phyloP scores from a whole-genome alignment of 2,797 vertebrate species.

The Sebastes melanostomus region DNA sequence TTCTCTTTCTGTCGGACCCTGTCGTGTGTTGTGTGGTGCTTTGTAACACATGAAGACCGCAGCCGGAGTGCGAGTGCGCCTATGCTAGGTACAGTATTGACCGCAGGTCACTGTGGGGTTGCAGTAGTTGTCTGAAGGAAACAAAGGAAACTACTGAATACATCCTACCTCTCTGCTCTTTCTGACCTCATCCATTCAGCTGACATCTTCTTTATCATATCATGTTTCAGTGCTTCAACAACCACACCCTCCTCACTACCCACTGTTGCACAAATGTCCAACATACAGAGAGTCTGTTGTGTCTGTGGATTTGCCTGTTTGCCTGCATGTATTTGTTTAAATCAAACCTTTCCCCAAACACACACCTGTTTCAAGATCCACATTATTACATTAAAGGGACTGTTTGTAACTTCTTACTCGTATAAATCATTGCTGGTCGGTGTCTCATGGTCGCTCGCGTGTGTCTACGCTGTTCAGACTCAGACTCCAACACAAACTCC shows the following conservation, averaged over 20 bases:
- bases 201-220: conserved; percentile 13
- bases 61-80: conserved; percentile 95
- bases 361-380: conserved; percentile 32
- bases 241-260: conserved; percentile 25
- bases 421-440: no score
- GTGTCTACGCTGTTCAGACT: no score
- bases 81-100: conserved; percentile 92
- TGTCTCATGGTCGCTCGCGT: no score
- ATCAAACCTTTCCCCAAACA: neutral
- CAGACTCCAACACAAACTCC: no score
- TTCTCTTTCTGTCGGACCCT: conserved; percentile 83
- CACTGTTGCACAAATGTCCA: conserved; percentile 28
- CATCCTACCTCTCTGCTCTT: conserved; percentile 15
- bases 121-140: conserved; percentile 59
- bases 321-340: conserved; percentile 63
- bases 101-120: conserved; percentile 71
- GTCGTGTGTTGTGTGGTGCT: conserved; percentile 84
- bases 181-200: conserved; percentile 32
- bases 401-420: no score
- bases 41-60: conserved; percentile 93
- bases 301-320: conserved; percentile 38
- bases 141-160: conserved; percentile 43
- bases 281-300: conserved; percentile 32
- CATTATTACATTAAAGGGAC: conserved; percentile 3
- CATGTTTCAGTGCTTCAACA: conserved; percentile 33